Evolutionary conservation across 2,888 invertebrate species (phyloP).

Genomic region (Andrena marginata): DNA sequence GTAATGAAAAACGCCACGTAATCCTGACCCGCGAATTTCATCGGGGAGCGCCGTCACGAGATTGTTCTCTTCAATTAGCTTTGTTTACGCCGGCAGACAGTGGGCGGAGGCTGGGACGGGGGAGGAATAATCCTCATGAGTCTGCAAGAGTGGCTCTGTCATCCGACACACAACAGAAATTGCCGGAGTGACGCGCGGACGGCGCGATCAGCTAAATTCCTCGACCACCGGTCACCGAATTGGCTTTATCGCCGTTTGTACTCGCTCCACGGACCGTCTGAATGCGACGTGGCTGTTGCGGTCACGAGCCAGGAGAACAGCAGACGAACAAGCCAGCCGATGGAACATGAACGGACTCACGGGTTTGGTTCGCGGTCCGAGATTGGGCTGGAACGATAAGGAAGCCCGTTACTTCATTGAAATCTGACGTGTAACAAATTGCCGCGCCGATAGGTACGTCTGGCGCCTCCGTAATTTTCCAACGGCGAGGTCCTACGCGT

Average conservation of each 20-base stretch:
- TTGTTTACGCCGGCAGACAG: constrained; percentile 35
- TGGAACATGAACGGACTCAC: constrained; percentile 8
- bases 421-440: constrained; percentile 78
- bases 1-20: background rate
- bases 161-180: constrained; percentile 32
- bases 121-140: constrained; percentile 28
- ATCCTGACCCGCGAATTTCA: background rate
- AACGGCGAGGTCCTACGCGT: background rate
- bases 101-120: background rate
- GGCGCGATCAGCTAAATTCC: constrained; percentile 59
- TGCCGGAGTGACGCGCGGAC: constrained; percentile 21
- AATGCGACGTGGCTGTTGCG: constrained; percentile 44
- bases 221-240: constrained; percentile 46
- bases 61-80: constrained; percentile 44
- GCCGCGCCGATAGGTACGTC: constrained; percentile 60
- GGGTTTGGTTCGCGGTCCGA: constrained; percentile 26
- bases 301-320: constrained; percentile 17
- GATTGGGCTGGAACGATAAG: constrained; percentile 70
- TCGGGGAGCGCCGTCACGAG: background rate
- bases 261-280: constrained; percentile 25
- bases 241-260: constrained; percentile 67
- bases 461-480: constrained; percentile 13
- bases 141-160: background rate
- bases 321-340: constrained; percentile 31
- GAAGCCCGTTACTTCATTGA: constrained; percentile 73